Conservation (phyloP, 2,888 invertebrate genomes). For the Tridacna crocea region DNA sequence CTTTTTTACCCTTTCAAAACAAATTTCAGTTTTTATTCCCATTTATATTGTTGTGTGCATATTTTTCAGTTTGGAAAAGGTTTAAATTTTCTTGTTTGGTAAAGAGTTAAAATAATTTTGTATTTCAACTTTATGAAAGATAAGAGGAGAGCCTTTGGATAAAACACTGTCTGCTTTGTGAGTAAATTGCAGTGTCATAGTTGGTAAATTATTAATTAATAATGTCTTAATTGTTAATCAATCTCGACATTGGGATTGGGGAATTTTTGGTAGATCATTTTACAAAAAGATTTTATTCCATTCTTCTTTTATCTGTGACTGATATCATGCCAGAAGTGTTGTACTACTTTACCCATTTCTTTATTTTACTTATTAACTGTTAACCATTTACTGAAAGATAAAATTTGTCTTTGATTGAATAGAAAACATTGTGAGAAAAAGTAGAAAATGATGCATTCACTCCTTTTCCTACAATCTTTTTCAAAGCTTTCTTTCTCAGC, state of each 20-base stretch:
- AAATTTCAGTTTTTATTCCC: background rate
- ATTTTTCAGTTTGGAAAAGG: background rate
- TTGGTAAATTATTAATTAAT: background rate
- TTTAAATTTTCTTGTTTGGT: background rate
- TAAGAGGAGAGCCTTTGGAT: no score
- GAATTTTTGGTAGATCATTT: conserved; percentile 5
- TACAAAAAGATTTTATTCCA: background rate
- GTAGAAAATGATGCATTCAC: no score
- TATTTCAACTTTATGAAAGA: no score
- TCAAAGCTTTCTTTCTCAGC: no score
- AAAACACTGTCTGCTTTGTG: background rate
- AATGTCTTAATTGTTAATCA: background rate
- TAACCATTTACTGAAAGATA: no score
- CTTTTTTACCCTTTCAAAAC: background rate
- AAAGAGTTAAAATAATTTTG: background rate
- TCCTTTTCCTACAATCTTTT: no score
- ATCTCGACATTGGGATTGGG: background rate
- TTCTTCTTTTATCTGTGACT: conserved; percentile 3
- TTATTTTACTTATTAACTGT: no score
- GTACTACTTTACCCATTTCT: no score
- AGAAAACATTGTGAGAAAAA: no score
- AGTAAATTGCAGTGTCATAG: background rate
- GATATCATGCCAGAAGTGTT: background rate
- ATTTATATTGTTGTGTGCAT: conserved; percentile 1
- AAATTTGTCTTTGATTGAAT: no score